Evolutionary conservation across 2,797 vertebrate genomes (phyloP).

Genomic region (Zenarchopterus dispar): DNA sequence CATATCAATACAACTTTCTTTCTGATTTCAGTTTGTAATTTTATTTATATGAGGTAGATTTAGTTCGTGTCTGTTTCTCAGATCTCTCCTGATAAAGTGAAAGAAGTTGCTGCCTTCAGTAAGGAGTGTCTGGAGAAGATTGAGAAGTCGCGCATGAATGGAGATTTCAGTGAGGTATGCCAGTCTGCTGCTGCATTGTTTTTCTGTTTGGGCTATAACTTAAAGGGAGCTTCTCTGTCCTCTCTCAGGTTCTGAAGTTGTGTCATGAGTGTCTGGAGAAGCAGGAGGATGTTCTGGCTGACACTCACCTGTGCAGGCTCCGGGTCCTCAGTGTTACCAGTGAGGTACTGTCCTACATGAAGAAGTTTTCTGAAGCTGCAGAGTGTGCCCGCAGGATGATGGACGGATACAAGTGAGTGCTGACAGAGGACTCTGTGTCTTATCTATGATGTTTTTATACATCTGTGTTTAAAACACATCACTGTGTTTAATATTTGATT

Average conservation of each 20-base stretch:
- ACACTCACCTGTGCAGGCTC: slow-evolving; percentile 88
- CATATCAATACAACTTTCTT: background rate
- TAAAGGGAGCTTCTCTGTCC: background rate
- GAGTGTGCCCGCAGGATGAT: slow-evolving; percentile 85
- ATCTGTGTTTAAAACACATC: too few relatives aligned
- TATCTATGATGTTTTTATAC: too few relatives aligned
- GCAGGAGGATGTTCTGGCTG: slow-evolving; percentile 87
- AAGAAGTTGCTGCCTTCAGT: slow-evolving; percentile 85
- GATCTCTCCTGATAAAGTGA: slow-evolving; percentile 86
- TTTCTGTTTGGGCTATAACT: too few relatives aligned
- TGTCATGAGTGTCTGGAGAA: slow-evolving; percentile 87
- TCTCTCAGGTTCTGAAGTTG: slow-evolving; percentile 86
- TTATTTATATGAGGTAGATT: background rate
- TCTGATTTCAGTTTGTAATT: background rate
- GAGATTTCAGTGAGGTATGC: slow-evolving; percentile 86
- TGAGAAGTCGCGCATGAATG: slow-evolving; percentile 81
- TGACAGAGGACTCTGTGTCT: background rate
- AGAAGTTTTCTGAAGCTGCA: slow-evolving; percentile 88
- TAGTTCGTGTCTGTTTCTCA: slow-evolving; percentile 51
- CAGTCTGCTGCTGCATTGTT: too few relatives aligned
- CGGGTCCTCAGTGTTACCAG: slow-evolving; percentile 85
- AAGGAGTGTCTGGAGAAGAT: slow-evolving; percentile 87
- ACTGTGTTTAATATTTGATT: too few relatives aligned
- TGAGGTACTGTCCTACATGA: slow-evolving; percentile 89
- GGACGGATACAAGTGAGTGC: slow-evolving; percentile 88